Base-by-base conservation (phyloP, 2,113 vertebrate species). In the Corvus moneduloides region DNA sequence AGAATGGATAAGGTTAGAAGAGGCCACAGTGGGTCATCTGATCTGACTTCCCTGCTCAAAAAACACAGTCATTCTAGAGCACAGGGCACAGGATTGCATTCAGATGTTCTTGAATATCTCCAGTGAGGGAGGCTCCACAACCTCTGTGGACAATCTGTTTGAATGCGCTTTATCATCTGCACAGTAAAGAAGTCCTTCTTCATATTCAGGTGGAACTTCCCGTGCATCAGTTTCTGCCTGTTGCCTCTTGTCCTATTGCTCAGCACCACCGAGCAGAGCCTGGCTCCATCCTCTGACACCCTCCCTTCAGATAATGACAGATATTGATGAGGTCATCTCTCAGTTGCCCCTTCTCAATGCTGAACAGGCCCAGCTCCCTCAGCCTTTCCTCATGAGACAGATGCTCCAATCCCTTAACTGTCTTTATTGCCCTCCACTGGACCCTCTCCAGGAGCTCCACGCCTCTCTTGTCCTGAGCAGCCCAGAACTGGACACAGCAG, bases 151-250 rank as follows among this genome's bases (percentile, higher is more conserved):
- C 14, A 74, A 37, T 23, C 21, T 58, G 10, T 24, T 81, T 0
- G 0, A 43, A 56, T 44, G 32, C 1, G 1, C 4, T 30, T 0
- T 0, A 20, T 44, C 10, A 44, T 10, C 33, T 21, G 7, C 21
- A 51, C 32, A 58, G 52, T 23, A 44, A 73, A 35, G 2, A 24
- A 22, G 0, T 58, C 44, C 8, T 58, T 15, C 5, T 8, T 41
- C 2, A 0, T 3, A 33, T 19, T 51, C 37, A 51, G 22, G 0
- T 51, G 43, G 35, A 51, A 33, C 8, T 58, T 73, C 32, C 32
- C 9, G 22, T 13, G 6, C 4, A 44, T 43, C 51, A 33, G 3
- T 3, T 80, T 73, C 32, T 43, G 21, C 49, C 5, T 2, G 0
- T 2, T 79, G 41, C 35, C 49, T 56, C 66, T 72, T 64, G 9